Percentiles rank a stretch among this genome's conserved stretches.
phyloP scores from a whole-genome alignment of 2,888 invertebrate genomes.

The Perizoma flavofasciatum region DNA sequence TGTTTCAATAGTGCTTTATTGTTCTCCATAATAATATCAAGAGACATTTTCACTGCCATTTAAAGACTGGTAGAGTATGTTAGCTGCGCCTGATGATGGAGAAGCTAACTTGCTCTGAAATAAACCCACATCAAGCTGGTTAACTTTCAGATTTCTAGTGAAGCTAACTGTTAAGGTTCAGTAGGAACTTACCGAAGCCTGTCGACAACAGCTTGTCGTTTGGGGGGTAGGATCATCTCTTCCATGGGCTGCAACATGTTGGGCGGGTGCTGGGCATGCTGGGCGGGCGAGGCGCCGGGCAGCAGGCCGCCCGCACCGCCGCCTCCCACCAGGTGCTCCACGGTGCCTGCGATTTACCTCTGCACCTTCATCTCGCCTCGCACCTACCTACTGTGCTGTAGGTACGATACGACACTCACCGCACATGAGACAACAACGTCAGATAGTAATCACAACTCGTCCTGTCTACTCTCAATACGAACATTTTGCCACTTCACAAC shows the following conservation, averaged over 20 bases:
- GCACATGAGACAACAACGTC: constrained; percentile 64
- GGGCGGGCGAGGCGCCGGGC: constrained; percentile 84
- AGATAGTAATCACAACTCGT: constrained; percentile 68
- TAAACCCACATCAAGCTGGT: too few species aligned
- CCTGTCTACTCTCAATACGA: constrained; percentile 65
- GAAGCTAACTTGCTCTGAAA: too few species aligned
- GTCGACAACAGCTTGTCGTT: constrained; percentile 94
- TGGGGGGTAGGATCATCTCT: constrained; percentile 90
- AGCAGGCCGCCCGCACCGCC: constrained; percentile 87
- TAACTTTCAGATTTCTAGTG: too few species aligned
- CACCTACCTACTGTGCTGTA: constrained; percentile 51
- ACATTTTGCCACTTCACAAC: constrained; percentile 62
- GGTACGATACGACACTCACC: constrained; percentile 60
- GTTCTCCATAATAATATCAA: too few species aligned
- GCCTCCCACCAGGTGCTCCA: constrained; percentile 92
- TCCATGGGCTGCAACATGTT: constrained; percentile 86
- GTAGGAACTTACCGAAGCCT: constrained; percentile 84
- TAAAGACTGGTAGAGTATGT: too few species aligned
- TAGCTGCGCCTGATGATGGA: too few species aligned
- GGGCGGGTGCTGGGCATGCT: constrained; percentile 77
- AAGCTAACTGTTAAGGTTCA: too few species aligned
- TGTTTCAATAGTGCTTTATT: too few species aligned
- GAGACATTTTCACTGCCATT: too few species aligned
- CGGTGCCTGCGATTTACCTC: constrained; percentile 77
- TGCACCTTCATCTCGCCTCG: constrained; percentile 59